These are phyloP conservation scores for Meloidogyne floridensis DNA, from an alignment of 1,140 invertebrate species.

Conservation along the genomic window DNA sequence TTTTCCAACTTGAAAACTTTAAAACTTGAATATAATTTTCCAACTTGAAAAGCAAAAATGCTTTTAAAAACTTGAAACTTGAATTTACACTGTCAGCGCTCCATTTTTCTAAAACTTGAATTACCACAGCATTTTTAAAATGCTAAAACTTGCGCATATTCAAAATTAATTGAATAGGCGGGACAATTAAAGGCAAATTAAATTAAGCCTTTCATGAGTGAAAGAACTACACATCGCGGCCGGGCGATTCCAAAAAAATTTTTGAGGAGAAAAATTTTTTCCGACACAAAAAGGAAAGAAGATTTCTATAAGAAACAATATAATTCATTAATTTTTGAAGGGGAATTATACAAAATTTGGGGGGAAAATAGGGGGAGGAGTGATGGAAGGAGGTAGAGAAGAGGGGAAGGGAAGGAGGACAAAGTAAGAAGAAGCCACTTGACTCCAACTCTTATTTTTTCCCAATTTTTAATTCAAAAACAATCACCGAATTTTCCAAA, in stretches of 20 bases:
- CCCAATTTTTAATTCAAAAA: background rate
- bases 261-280: background rate
- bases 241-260: background rate
- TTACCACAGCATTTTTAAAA: too few species aligned
- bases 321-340: too few species aligned
- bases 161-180: too few species aligned
- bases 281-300: background rate
- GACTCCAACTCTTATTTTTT: background rate
- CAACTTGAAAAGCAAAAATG: background rate
- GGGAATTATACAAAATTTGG: too few species aligned
- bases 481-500: background rate
- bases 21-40: background rate
- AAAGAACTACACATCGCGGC: slow-evolving; percentile 1
- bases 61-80: background rate
- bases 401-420: too few species aligned
- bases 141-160: background rate
- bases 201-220: background rate
- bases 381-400: too few species aligned
- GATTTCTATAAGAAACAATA: background rate
- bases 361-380: too few species aligned
- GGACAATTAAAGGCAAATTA: background rate
- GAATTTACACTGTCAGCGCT: background rate
- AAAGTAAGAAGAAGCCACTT: too few species aligned
- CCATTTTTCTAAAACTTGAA: too few species aligned
- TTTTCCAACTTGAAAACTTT: background rate